phyloP scores from a whole-genome alignment of 2,888 invertebrate species.

The Dioctria rufipes region DNA sequence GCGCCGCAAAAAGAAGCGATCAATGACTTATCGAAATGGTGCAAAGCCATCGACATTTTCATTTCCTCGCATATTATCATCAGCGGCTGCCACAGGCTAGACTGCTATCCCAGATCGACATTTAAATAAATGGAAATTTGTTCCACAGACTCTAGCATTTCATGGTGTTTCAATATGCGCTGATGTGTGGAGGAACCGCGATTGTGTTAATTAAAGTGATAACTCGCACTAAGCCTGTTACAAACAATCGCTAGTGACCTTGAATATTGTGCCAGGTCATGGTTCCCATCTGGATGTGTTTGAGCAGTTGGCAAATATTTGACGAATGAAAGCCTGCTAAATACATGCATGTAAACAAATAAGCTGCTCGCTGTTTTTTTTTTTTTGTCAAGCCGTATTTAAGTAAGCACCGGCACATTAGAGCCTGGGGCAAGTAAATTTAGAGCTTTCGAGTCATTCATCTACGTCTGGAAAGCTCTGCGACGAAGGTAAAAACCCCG shows the following conservation, averaged over 20 bases:
- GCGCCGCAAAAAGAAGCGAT: conserved; percentile 19
- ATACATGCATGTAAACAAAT: conserved; percentile 11
- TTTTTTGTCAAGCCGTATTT: not conserved
- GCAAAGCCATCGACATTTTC: conserved; percentile 36
- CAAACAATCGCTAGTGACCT: conserved; percentile 37
- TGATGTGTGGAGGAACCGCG: not conserved
- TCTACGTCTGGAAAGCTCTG: conserved; percentile 6
- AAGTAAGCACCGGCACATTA: not conserved
- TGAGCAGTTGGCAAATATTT: conserved; percentile 24
- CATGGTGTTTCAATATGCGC: not conserved
- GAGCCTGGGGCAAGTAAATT: not conserved
- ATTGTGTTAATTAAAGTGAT: conserved; percentile 27
- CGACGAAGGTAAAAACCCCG: conserved; percentile 29
- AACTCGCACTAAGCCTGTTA: conserved; percentile 8
- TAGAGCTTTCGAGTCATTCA: conserved; percentile 1
- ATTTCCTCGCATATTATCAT: conserved; percentile 16
- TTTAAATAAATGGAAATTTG: conserved; percentile 4
- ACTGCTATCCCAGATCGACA: not conserved
- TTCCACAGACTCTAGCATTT: conserved; percentile 6
- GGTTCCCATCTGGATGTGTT: conserved; percentile 18
- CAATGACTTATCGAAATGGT: conserved; percentile 34
- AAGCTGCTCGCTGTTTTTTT: not conserved
- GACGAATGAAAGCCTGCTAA: conserved; percentile 11
- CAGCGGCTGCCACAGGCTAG: not conserved
- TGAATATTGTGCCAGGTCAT: conserved; percentile 44